Base-by-base conservation (phyloP, 2,797 vertebrate species). In the Brachymystax lenok region DNA sequence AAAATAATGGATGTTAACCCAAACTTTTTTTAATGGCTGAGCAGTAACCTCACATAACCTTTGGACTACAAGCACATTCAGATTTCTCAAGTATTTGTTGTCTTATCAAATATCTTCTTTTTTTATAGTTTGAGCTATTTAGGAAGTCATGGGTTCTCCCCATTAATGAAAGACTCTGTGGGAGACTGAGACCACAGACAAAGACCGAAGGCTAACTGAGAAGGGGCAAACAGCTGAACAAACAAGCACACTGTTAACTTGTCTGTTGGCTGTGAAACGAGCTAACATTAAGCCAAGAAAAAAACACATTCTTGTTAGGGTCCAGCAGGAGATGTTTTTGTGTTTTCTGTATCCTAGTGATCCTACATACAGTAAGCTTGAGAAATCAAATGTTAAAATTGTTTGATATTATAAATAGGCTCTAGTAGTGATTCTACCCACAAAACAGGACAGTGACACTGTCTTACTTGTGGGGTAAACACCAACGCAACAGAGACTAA, bases 221-320 rank as follows among this genome's bases (percentile, higher is more conserved):
- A 50, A 33, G 8, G 50, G 24, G 21, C 35, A 66, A 50, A 69
- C 67, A 69, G 73, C 73, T 61, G 67, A 74, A 79, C 72, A 79
- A 79, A 71, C 35, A 28, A 70, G 30, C 4, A 12, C 24, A 51
- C 77, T 52, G 73, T 74, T 10, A n/a, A n/a, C n/a, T n/a, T n/a
- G n/a, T n/a, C n/a, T n/a, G n/a, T n/a, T n/a, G n/a, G n/a, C n/a
- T n/a, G n/a, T n/a, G n/a, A n/a, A n/a, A n/a, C n/a, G n/a, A n/a
- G n/a, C n/a, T n/a, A 27, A 5, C 30, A 24, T 46, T n/a, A 56
- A 56, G 46, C 66, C 50, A 68, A 19, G 66, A 35, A 17, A 8
- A 56, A 3, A 63, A 24, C 10, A 27, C 59, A 63, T 27, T 63
- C 21, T 24, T 21, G 8, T 21, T 63, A 24, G 59, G n/a, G 21